These are phyloP conservation scores for Agrotis puta DNA, from an alignment of 2,888 invertebrate species.

Conservation along the genomic window DNA sequence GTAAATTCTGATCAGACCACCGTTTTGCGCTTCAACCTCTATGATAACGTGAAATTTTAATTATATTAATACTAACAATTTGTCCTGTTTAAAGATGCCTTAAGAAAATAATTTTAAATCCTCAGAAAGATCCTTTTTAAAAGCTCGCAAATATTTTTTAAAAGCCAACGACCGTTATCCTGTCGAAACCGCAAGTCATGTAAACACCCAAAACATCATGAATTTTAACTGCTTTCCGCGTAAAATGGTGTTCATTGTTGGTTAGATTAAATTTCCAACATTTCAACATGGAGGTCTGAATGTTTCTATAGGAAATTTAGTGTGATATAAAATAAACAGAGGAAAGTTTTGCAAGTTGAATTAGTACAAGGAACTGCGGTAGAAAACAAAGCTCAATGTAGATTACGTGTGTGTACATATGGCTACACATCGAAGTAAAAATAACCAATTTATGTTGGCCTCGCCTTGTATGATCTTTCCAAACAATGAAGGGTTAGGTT, in stretches of 20 bases:
- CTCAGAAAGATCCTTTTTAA: no score
- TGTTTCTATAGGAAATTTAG: slow-evolving; percentile 31
- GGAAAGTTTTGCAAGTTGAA: slow-evolving; percentile 18
- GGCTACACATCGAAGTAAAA: no score
- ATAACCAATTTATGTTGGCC: no score
- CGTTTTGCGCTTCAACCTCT: no score
- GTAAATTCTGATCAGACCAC: no score
- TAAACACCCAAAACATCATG: slow-evolving; percentile 37
- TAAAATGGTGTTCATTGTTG: slow-evolving; percentile 32
- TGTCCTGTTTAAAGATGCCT: not conserved
- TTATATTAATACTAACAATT: not conserved
- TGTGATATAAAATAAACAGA: slow-evolving; percentile 15
- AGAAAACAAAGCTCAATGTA: slow-evolving; percentile 3
- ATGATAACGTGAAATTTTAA: not conserved
- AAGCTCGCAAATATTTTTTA: slow-evolving; percentile 19
- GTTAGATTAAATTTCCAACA: slow-evolving; percentile 47
- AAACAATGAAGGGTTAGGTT: no score
- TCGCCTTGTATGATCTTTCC: no score
- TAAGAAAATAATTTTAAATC: slow-evolving; percentile 6
- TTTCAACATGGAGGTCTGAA: slow-evolving; percentile 15
- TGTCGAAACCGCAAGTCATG: slow-evolving; percentile 42
- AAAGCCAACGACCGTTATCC: slow-evolving; percentile 17
- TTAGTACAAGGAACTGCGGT: slow-evolving; percentile 26
- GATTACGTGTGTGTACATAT: not conserved
- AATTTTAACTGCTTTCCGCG: slow-evolving; percentile 39